Evolutionary conservation across 2,113 vertebrate genomes (phyloP).

Genomic region (Lamprologus ornatipinnis): DNA sequence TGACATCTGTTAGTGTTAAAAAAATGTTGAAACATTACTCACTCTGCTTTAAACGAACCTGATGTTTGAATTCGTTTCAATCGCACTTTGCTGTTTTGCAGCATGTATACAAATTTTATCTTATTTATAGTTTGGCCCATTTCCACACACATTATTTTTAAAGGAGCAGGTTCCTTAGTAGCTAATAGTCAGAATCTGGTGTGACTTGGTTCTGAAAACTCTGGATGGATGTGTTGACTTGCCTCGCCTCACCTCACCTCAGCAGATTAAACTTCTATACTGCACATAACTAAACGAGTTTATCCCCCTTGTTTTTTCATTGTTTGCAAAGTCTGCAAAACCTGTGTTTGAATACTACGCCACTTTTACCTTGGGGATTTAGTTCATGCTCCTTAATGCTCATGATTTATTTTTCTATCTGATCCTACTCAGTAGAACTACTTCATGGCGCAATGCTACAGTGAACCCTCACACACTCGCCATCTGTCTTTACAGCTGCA

Average conservation of each 20-base stretch:
- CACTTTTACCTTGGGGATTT: constrained; percentile 25
- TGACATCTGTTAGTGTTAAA: neutral
- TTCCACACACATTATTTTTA: neutral
- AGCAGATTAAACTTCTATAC: neutral
- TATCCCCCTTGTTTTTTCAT: neutral
- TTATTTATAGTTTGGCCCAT: neutral
- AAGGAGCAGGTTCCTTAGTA: neutral
- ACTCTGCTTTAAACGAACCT: neutral
- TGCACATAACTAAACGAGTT: neutral
- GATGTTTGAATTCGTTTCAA: neutral
- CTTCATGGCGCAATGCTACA: constrained; percentile 29
- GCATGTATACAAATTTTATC: neutral
- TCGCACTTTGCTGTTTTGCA: neutral
- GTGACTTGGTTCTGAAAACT: neutral
- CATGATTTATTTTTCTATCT: constrained; percentile 55
- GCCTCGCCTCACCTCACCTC: neutral
- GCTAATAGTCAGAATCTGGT: neutral
- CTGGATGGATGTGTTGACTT: neutral
- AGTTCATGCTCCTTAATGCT: constrained; percentile 29
- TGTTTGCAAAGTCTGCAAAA: constrained; percentile 42
- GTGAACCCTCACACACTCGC: constrained; percentile 24
- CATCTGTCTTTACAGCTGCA: constrained; percentile 46
- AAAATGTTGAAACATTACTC: neutral
- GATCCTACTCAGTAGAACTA: constrained; percentile 26
- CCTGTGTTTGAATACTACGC: constrained; percentile 7